Conservation (phyloP, 1,140 invertebrate genomes). For the Oreohelix idahoensis region DNA sequence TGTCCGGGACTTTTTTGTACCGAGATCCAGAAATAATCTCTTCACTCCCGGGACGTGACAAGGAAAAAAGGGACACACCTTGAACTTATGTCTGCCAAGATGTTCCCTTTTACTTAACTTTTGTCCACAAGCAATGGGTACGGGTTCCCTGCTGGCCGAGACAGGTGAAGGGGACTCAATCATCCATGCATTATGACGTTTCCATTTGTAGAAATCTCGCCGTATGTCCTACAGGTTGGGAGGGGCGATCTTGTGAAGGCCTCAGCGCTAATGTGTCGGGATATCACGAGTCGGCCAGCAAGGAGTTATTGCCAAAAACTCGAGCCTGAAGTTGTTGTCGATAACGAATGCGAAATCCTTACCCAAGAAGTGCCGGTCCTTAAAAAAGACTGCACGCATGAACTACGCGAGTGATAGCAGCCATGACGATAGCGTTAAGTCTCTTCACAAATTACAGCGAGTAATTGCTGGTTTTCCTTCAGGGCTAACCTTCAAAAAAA, state of each 20-base stretch:
- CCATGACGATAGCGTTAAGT: too few species aligned
- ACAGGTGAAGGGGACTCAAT: neutral
- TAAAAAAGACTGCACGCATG: too few species aligned
- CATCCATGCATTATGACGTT: neutral
- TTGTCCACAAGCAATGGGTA: neutral
- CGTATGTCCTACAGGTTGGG: neutral
- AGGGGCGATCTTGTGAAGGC: neutral
- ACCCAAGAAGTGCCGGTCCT: too few species aligned
- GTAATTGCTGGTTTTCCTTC: too few species aligned
- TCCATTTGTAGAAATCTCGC: neutral
- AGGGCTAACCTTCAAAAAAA: too few species aligned
- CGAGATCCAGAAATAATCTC: neutral
- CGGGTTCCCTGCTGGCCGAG: too few species aligned
- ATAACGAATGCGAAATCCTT: too few species aligned
- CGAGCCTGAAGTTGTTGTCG: too few species aligned
- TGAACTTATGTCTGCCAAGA: neutral
- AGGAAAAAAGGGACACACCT: neutral
- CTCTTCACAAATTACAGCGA: too few species aligned
- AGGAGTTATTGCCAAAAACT: too few species aligned
- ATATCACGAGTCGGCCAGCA: neutral
- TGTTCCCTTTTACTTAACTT: neutral
- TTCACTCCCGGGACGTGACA: neutral
- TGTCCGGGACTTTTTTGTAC: neutral
- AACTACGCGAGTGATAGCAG: too few species aligned
- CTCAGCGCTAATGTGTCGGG: neutral